A percentile compares a stretch with the other conserved stretches of the same genome.
These are phyloP conservation scores for Thalassarche chlororhynchos DNA, from an alignment of 2,113 vertebrate genomes.

Conservation along the genomic window DNA sequence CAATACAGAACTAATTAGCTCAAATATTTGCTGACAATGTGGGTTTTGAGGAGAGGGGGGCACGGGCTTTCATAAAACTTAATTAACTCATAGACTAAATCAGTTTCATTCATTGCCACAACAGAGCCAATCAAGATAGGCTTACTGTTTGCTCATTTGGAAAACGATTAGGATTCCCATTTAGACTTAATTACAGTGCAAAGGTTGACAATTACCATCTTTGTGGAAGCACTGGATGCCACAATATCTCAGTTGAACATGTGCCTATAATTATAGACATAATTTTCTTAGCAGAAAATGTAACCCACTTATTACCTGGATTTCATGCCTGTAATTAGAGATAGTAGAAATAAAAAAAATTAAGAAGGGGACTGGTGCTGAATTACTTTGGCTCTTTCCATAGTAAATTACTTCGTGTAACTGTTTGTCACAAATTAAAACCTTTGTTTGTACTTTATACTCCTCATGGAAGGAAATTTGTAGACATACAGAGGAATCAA, in stretches of 20 bases:
- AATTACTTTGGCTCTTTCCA: not conserved
- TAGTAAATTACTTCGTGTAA: not conserved
- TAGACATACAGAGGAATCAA: not conserved
- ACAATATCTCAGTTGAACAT: conserved; percentile 68
- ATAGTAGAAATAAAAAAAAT: conserved; percentile 52
- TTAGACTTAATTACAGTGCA: conserved; percentile 81
- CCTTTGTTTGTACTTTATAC: not conserved
- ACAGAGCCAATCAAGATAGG: conserved; percentile 61
- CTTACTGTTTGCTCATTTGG: conserved; percentile 76
- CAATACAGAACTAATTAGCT: conserved; percentile 67
- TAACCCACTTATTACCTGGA: conserved; percentile 71
- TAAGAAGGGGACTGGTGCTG: not conserved
- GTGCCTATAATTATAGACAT: conserved; percentile 76
- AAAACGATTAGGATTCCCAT: conserved; percentile 74
- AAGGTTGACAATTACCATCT: conserved; percentile 78
- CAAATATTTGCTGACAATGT: conserved; percentile 59
- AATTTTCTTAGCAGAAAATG: conserved; percentile 73
- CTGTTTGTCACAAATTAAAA: not conserved
- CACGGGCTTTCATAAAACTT: conserved; percentile 61
- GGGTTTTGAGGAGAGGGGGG: conserved; percentile 1
- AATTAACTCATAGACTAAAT: conserved; percentile 76
- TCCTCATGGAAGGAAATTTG: not conserved
- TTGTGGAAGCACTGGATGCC: conserved; percentile 59
- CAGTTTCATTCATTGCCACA: conserved; percentile 64
- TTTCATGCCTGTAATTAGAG: conserved; percentile 73